Evolutionary conservation across 2,797 vertebrate species (phyloP).

Genomic region (Myiothlypis chrysogaster): DNA sequence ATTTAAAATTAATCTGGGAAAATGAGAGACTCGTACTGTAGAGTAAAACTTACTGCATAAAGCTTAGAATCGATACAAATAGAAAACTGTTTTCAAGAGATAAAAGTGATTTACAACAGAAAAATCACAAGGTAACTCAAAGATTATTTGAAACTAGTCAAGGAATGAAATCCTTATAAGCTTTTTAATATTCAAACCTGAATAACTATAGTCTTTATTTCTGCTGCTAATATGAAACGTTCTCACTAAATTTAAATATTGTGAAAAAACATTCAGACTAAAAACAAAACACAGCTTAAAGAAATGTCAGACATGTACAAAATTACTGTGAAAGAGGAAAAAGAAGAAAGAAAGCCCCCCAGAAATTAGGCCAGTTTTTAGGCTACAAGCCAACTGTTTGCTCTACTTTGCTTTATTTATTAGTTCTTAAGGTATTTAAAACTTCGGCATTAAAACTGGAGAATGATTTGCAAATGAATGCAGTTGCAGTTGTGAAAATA

Average conservation of each 20-base stretch:
- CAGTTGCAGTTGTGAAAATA: slow-evolving; percentile 92
- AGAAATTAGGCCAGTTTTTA: slow-evolving; percentile 81
- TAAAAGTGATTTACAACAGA: slow-evolving; percentile 54
- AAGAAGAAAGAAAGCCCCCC: slow-evolving; percentile 58
- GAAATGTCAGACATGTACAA: slow-evolving; percentile 73
- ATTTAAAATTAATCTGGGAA: slow-evolving; percentile 65
- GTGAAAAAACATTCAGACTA: slow-evolving; percentile 64
- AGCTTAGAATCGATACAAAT: slow-evolving; percentile 1
- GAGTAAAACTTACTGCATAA: slow-evolving; percentile 36
- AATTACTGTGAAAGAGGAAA: slow-evolving; percentile 69
- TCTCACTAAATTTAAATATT: slow-evolving; percentile 56
- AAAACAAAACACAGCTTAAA: slow-evolving; percentile 74
- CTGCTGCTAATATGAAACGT: slow-evolving; percentile 50
- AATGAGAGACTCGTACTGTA: slow-evolving; percentile 44
- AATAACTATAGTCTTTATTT: slow-evolving; percentile 1
- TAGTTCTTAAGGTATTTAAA: slow-evolving; percentile 90
- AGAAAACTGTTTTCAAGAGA: slow-evolving; percentile 20
- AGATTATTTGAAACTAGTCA: slow-evolving; percentile 56
- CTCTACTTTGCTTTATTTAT: slow-evolving; percentile 88
- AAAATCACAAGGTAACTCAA: slow-evolving; percentile 59
- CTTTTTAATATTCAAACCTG: slow-evolving; percentile 47
- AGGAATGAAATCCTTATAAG: slow-evolving; percentile 19
- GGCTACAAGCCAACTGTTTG: slow-evolving; percentile 86
- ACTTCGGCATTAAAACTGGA: slow-evolving; percentile 87
- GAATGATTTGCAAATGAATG: slow-evolving; percentile 97